phyloP scores from a whole-genome alignment of 2,113 vertebrate species.

The Rhinolophus sinicus region DNA sequence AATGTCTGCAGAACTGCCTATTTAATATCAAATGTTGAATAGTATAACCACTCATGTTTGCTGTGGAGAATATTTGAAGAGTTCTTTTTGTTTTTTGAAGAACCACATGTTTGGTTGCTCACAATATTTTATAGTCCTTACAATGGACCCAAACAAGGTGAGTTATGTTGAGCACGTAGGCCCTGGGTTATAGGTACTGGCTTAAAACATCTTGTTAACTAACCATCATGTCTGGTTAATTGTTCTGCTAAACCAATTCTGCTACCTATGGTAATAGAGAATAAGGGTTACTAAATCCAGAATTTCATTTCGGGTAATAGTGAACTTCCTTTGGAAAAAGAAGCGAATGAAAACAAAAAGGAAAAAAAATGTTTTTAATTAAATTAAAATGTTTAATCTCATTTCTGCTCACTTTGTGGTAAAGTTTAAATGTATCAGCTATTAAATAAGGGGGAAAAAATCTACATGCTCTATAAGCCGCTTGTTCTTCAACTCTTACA shows the following conservation, averaged over 20 bases:
- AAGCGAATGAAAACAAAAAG: neutral
- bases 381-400: neutral
- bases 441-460: neutral
- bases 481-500: neutral
- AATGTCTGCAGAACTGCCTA: neutral
- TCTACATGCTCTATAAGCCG: neutral
- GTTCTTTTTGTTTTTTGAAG: slow-evolving; percentile 19
- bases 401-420: neutral
- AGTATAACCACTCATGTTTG: neutral
- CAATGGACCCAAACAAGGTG: slow-evolving; percentile 45
- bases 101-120: slow-evolving; percentile 10
- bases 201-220: neutral
- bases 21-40: neutral
- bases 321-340: slow-evolving; percentile 44
- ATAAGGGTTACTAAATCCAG: neutral
- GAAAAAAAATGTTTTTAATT: neutral
- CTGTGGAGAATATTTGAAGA: slow-evolving; percentile 29
- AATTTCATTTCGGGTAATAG: neutral
- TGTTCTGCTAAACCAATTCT: neutral
- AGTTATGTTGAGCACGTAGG: neutral
- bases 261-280: neutral
- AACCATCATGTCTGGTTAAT: neutral
- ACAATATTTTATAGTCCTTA: neutral
- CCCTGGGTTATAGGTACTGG: neutral
- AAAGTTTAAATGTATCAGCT: neutral